Evolutionary conservation across 1,140 invertebrate genomes (phyloP), one percentile per base, ranked within the genome.

Genomic region (Drosophila pseudoobscura): DNA sequence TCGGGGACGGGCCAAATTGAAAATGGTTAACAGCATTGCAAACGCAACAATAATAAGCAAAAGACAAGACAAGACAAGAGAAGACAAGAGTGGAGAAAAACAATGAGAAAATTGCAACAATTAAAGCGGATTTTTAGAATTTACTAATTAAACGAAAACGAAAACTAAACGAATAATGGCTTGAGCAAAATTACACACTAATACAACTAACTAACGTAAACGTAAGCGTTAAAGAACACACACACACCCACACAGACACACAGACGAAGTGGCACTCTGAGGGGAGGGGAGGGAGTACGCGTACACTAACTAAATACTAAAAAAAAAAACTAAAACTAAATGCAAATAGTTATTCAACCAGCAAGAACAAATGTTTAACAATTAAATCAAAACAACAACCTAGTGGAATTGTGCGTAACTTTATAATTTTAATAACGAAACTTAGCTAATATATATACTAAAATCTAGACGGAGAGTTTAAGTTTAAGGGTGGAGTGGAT

Each of bases 21-120:
- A 88, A 88, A 88, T 88, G 72, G 83, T 88, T 88, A 89, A 88
- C 66, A 70, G 87, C 83, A 87, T 87, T 87, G 83, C 83, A 87
- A 87, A 80, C 60, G 83, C 83, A 88, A 88, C 83, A 88, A 88
- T 88, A 88, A 88, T 70, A 70, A 57, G 66, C 64, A 70, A 68
- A 69, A 47, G 24, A 49, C 35, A 49, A 65, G 43, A 2, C 26
- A 17, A 17, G 24, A 49, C 35, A 49, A 65, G 43, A 2, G 35
- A 17, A 17, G 24, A 49, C 35, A 49, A 65, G 43, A 2, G 35
- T 15, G 15, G 15, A 15, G 15, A 17, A 8, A n/a, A 78, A 45
- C 44, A 83, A 83, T 44, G 45, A 77, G 71, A 13, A 70, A 69
- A 63, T 57, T 55, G 65, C 76, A 69, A 82, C 56, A 63, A 79